phyloP scores from a whole-genome alignment of 2,888 invertebrate species.

The Eumerus sabulonum region DNA sequence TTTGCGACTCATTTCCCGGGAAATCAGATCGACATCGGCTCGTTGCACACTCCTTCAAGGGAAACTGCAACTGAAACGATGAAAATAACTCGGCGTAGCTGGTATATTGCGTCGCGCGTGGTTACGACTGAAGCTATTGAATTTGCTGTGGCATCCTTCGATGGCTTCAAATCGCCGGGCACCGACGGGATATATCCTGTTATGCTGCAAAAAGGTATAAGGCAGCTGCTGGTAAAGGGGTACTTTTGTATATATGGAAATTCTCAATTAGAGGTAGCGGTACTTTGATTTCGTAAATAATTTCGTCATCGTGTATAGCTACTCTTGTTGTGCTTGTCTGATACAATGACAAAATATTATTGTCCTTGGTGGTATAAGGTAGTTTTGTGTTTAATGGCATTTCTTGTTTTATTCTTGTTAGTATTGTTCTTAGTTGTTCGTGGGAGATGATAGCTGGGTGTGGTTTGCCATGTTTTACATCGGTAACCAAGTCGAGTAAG shows the following conservation, averaged over 20 bases:
- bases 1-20: too few species aligned
- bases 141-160: too few species aligned
- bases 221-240: too few species aligned
- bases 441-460: slow-evolving; percentile 1
- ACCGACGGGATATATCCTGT: too few species aligned
- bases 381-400: not conserved
- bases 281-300: slow-evolving; percentile 9
- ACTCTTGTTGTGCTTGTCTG: not conserved
- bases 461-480: slow-evolving; percentile 11
- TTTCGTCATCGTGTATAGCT: not conserved
- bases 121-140: too few species aligned
- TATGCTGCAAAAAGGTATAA: too few species aligned
- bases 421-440: slow-evolving; percentile 1
- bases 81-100: too few species aligned
- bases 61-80: too few species aligned
- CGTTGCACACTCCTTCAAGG: too few species aligned
- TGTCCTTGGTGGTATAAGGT: not conserved
- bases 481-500: slow-evolving; percentile 1
- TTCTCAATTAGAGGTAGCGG: slow-evolving; percentile 3
- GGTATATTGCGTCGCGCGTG: too few species aligned
- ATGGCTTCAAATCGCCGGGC: too few species aligned
- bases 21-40: too few species aligned
- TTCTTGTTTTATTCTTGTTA: not conserved
- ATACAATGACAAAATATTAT: not conserved
- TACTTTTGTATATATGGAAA: not conserved